phyloP scores from a whole-genome alignment of 2,888 invertebrate species.

The Cremastobaeus sp. region DNA sequence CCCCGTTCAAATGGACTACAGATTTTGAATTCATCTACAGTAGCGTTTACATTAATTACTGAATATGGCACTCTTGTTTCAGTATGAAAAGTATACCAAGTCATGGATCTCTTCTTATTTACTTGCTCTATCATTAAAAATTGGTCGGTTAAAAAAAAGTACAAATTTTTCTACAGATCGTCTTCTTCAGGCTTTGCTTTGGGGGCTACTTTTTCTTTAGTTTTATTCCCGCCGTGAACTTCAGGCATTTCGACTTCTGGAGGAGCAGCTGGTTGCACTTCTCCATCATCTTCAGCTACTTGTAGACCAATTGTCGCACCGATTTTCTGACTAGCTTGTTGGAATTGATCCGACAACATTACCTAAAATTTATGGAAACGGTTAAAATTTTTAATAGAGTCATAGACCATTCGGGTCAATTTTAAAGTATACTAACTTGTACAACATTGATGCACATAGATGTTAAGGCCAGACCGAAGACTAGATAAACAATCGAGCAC shows the following conservation, averaged over 20 bases:
- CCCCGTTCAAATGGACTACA: too few relatives aligned
- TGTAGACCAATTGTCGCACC: constrained; percentile 90
- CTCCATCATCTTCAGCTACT: constrained; percentile 84
- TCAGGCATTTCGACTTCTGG: constrained; percentile 74
- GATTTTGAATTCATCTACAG: too few relatives aligned
- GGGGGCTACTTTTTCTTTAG: constrained; percentile 67
- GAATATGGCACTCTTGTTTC: too few relatives aligned
- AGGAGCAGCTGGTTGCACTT: constrained; percentile 72
- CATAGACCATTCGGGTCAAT: background rate
- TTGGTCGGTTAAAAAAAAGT: constrained; percentile 1
- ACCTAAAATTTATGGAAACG: constrained; percentile 73
- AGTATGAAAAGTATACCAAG: too few relatives aligned
- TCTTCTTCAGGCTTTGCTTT: constrained; percentile 71
- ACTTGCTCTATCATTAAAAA: too few relatives aligned
- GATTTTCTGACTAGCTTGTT: constrained; percentile 89
- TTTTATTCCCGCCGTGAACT: constrained; percentile 69
- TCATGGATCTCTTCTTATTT: too few relatives aligned
- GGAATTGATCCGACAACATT: constrained; percentile 87
- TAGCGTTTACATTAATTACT: too few relatives aligned
- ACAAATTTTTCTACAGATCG: constrained; percentile 66
- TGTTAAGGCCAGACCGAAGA: constrained; percentile 95
- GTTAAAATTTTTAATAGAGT: background rate
- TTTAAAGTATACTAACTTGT: constrained; percentile 80
- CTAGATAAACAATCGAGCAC: constrained; percentile 93
- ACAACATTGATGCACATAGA: constrained; percentile 99